Conservation (phyloP, 23 tunicate genomes). For the Ascidia mentula region DNA sequence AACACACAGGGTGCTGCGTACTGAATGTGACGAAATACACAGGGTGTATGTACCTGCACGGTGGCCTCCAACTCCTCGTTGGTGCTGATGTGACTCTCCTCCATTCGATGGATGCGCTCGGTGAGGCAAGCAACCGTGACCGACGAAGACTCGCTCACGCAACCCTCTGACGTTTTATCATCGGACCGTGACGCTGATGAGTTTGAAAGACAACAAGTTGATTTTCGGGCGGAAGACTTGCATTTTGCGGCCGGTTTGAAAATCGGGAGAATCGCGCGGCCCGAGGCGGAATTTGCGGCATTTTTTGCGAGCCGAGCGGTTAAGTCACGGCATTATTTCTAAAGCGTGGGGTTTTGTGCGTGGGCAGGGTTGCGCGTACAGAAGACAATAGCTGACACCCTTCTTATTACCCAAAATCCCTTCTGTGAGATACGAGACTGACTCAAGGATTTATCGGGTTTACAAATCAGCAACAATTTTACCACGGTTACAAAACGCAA, state of each 20-base stretch:
- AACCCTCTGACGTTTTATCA: slow-evolving; percentile 33
- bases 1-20: not conserved
- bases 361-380: too few relatives aligned
- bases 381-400: too few relatives aligned
- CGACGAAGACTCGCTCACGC: slow-evolving; percentile 69
- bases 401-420: too few relatives aligned
- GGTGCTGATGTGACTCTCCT: slow-evolving; percentile 91
- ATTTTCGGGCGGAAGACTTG: slow-evolving; percentile 8
- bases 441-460: too few relatives aligned
- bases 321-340: too few relatives aligned
- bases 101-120: slow-evolving; percentile 88
- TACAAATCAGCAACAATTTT: too few relatives aligned
- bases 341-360: too few relatives aligned
- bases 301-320: too few relatives aligned
- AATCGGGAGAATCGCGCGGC: not conserved
- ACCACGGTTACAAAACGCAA: too few relatives aligned
- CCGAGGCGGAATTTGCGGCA: not conserved
- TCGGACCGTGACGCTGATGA: slow-evolving; percentile 9
- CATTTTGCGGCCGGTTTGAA: not conserved
- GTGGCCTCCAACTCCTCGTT: slow-evolving; percentile 95
- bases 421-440: too few relatives aligned
- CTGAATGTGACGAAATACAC: too few relatives aligned
- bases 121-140: slow-evolving; percentile 91
- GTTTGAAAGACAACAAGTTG: slow-evolving; percentile 5
- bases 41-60: slow-evolving; percentile 78